Percentiles rank a stretch among this genome's conserved stretches.
Evolutionary conservation across 1,140 invertebrate species (phyloP).

Genomic region (Andrena cerasifolii): DNA sequence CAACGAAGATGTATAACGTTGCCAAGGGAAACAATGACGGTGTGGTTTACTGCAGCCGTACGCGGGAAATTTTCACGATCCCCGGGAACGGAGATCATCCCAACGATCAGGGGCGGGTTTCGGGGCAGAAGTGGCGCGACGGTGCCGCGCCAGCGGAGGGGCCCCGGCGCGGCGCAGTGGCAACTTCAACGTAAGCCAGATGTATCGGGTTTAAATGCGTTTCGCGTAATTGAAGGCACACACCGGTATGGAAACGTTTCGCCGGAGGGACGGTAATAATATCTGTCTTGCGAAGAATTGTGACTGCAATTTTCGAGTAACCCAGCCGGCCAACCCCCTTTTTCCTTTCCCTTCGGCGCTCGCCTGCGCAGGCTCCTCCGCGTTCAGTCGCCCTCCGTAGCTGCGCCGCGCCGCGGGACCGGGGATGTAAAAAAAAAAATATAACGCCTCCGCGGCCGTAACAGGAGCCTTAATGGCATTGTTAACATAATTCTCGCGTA

Average conservation of each 20-base stretch:
- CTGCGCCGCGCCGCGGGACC: not conserved
- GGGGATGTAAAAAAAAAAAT: slow-evolving; percentile 57
- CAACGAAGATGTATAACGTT: slow-evolving; percentile 45
- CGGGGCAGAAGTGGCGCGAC: slow-evolving; percentile 1
- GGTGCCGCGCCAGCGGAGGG: not conserved
- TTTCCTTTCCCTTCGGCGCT: not conserved
- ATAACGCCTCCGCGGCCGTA: slow-evolving; percentile 56
- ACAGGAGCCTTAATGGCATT: slow-evolving; percentile 72
- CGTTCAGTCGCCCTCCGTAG: too few relatives aligned
- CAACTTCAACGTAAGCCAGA: slow-evolving; percentile 40
- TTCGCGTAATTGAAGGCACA: slow-evolving; percentile 75
- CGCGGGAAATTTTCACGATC: slow-evolving; percentile 37
- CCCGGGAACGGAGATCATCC: slow-evolving; percentile 58
- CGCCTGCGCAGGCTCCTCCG: slow-evolving; percentile 38
- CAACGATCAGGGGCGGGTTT: slow-evolving; percentile 22
- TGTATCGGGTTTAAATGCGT: slow-evolving; percentile 76
- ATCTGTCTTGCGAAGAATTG: slow-evolving; percentile 79
- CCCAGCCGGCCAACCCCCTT: slow-evolving; percentile 17
- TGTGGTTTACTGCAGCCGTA: slow-evolving; percentile 33
- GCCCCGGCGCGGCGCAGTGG: not conserved
- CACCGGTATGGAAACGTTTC: slow-evolving; percentile 65
- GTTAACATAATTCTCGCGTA: slow-evolving; percentile 73
- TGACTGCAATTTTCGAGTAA: slow-evolving; percentile 77
- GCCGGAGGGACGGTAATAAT: slow-evolving; percentile 70
- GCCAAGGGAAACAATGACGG: slow-evolving; percentile 33